Evolutionary conservation across 2,888 invertebrate species (phyloP), one percentile per base, ranked within the genome.

Genomic region (Darwinula stevensoni): DNA sequence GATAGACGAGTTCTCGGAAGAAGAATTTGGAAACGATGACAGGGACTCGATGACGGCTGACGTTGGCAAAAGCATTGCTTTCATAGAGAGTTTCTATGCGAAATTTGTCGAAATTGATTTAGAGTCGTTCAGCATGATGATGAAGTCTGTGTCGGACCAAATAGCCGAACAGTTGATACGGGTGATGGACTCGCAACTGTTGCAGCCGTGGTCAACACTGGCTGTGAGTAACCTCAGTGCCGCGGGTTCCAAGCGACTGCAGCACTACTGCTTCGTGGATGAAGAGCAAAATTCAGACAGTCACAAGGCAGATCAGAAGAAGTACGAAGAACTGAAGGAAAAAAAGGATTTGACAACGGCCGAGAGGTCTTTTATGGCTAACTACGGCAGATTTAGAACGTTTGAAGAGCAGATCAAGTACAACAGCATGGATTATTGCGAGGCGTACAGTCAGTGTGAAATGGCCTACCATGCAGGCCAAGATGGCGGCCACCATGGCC

Each of bases 291-390:
- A 22, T 22, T 22, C 22, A 6, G 22, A 22, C 9, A 22, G 22
- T 22, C 22, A 22, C 22, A 22, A 22, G 22, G 22, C 22, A n/a
- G 22, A 22, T 22, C 22, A 22, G 22, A 22, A 22, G n/a, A 22
- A 22, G 22, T 22, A 22, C 22, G 22, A 22, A 6, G 22, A 22
- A 22, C 22, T 22, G 9, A n/a, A 22, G 22, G 22, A n/a, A 22
- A 22, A 22, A n/a, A 22, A 22, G 22, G 22, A 22, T 22, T n/a
- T 22, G 22, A 22, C 22, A 6, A 6, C 22, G 22, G 22, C 6
- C 6, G 22, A 22, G 22, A 22, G n/a, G 22, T 6, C 22, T 9
- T 22, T 22, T n/a, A n/a, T 22, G 22, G 22, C 22, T n/a, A 22
- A 22, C 22, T 22, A 22, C n/a, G 22, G 22, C 22, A 6, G 22